These are phyloP conservation scores for Augiades crinisus DNA, from an alignment of 2,888 invertebrate genomes.

Conservation along the genomic window DNA sequence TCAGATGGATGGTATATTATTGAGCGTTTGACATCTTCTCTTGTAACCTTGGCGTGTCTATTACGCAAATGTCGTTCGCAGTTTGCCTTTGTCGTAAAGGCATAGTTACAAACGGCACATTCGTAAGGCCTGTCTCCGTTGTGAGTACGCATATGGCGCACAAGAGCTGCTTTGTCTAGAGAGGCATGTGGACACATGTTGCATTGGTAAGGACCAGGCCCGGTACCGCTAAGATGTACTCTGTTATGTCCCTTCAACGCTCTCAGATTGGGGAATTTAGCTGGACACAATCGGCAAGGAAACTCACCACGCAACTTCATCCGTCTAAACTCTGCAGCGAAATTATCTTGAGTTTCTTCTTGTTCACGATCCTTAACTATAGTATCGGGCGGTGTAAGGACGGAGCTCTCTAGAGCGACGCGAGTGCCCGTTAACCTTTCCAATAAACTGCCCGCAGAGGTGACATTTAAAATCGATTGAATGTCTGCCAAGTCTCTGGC, in stretches of 20 bases:
- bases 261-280: constrained; percentile 93
- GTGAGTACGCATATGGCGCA: constrained; percentile 95
- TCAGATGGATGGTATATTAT: constrained; percentile 94
- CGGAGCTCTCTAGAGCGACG: constrained; percentile 64
- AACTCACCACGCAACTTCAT: constrained; percentile 95
- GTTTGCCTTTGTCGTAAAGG: constrained; percentile 98
- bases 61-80: constrained; percentile 97
- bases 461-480: constrained; percentile 90
- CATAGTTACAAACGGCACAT: constrained; percentile 96
- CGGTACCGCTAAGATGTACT: constrained; percentile 89
- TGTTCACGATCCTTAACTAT: constrained; percentile 64
- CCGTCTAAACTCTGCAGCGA: constrained; percentile 91
- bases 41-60: constrained; percentile 91
- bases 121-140: constrained; percentile 98
- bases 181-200: constrained; percentile 96
- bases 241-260: constrained; percentile 95
- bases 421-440: constrained; percentile 81
- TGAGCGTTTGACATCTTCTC: constrained; percentile 93
- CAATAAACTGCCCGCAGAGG: constrained; percentile 85
- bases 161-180: constrained; percentile 94
- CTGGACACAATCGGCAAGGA: constrained; percentile 93
- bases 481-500: constrained; percentile 92
- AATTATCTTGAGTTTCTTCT: constrained; percentile 90
- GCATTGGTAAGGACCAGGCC: constrained; percentile 92
- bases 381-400: constrained; percentile 70